Base-by-base conservation (phyloP, 2,888 invertebrate species). In the Anorthoa munda region DNA sequence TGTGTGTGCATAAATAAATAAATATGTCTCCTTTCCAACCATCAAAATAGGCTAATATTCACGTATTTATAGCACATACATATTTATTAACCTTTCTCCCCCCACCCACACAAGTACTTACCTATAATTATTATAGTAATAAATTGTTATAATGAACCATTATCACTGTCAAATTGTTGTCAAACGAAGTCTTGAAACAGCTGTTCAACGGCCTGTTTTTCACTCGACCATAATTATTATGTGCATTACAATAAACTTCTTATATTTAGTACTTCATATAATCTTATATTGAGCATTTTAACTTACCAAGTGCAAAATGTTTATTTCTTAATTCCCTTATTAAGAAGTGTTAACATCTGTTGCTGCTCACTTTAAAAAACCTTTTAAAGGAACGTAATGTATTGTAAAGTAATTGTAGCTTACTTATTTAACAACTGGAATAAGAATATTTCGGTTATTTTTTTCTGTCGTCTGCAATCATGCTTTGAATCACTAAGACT, bases 81-180 rank as follows among this genome's bases (percentile, higher is more conserved):
- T 78, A 79, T 78, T 78, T 58, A 76, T 64, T 72, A 72, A 46
- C 51, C 23, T n/a, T 23, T 61, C 46, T 39, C 23, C 46, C 60
- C 48, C 31, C 17, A 31, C 46, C 26, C 72, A 9, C 46, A 13
- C 46, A 26, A 15, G 31, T 68, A 60, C 39, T 51, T 51, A 53
- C 58, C 46, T 12, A 51, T n/a, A 39, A 39, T 39, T 39, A 61
- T 78, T 61, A 56, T 56, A 56, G 71, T 46, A 70, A 75, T 78
- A 78, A 79, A 77, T 77, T 77, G 60, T 51, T 48, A 18, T 76
- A 83, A 76, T 73, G 80, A 76, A 58, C 76, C 69, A 63, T 76
- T 60, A 72, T 18, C 65, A 63, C 31, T 55, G 61, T 56, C 68
- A 79, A 71, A 74, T 83, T 58, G 66, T 79, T 64, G 51, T 66